phyloP scores from a whole-genome alignment of 2,888 invertebrate genomes.

The Chloromyia formosa region DNA sequence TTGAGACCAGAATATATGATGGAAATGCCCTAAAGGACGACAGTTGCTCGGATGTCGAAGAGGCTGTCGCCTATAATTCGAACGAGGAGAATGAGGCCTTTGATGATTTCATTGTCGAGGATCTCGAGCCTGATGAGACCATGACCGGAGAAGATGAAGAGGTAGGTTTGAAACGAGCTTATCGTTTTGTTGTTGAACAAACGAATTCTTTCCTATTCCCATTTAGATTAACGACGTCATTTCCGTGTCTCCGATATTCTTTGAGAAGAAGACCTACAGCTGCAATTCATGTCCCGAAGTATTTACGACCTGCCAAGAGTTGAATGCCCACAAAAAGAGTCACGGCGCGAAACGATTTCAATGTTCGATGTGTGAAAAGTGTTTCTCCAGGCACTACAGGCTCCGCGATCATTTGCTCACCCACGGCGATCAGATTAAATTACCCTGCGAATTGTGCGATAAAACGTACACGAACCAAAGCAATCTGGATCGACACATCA shows the following conservation, averaged over 20 bases:
- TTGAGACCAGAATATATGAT: too few species aligned
- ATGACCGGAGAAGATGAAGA: neutral
- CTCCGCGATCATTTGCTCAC: constrained; percentile 47
- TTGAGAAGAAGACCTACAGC: too few species aligned
- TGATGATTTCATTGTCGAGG: constrained; percentile 20
- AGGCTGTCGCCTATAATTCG: too few species aligned
- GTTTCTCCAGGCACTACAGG: constrained; percentile 49
- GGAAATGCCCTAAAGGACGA: too few species aligned
- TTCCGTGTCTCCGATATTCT: neutral
- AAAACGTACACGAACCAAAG: constrained; percentile 49
- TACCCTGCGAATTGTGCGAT: constrained; percentile 46
- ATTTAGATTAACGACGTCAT: neutral
- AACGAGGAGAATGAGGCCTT: constrained; percentile 8
- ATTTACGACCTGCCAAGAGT: constrained; percentile 38
- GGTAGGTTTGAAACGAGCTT: neutral
- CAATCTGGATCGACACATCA: constrained; percentile 51
- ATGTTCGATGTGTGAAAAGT: constrained; percentile 48
- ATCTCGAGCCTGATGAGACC: neutral
- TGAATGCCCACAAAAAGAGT: constrained; percentile 48
- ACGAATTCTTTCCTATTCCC: neutral
- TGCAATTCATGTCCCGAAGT: constrained; percentile 48
- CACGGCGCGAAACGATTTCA: constrained; percentile 49
- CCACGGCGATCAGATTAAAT: constrained; percentile 40
- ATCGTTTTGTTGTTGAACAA: neutral
- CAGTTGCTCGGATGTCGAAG: too few species aligned